Conservation (phyloP, 2,113 vertebrate genomes). For the Caranx ignobilis region DNA sequence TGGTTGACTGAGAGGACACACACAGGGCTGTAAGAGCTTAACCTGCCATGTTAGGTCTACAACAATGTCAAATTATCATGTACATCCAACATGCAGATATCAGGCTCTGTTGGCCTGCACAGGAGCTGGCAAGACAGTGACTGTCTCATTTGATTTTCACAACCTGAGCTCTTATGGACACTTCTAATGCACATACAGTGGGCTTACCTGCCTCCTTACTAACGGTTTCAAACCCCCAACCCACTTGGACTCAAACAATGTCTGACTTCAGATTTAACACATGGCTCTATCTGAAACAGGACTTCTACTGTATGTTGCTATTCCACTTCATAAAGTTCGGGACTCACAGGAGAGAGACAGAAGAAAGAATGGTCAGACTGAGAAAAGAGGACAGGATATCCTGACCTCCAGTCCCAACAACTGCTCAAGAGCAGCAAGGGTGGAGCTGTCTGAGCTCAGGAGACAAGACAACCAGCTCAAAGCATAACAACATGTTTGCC, state of each 20-base stretch:
- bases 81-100: background rate
- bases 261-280: background rate
- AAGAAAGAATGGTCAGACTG: too few species aligned
- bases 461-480: too few species aligned
- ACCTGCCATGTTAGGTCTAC: background rate
- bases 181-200: too few species aligned
- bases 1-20: background rate
- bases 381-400: too few species aligned
- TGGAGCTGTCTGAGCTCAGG: too few species aligned
- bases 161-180: background rate
- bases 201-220: background rate
- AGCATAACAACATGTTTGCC: too few species aligned
- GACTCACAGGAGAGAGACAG: too few species aligned
- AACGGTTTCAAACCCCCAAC: background rate
- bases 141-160: background rate
- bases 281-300: background rate
- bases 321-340: too few species aligned
- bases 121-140: background rate
- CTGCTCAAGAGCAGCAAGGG: too few species aligned
- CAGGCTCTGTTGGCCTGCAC: background rate
- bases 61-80: background rate
- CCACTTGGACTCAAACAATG: background rate
- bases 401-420: too few species aligned
- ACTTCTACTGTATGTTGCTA: background rate
- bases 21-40: background rate